Evolutionary conservation across 2,113 vertebrate species (phyloP).

Genomic region (Labeo rohita): DNA sequence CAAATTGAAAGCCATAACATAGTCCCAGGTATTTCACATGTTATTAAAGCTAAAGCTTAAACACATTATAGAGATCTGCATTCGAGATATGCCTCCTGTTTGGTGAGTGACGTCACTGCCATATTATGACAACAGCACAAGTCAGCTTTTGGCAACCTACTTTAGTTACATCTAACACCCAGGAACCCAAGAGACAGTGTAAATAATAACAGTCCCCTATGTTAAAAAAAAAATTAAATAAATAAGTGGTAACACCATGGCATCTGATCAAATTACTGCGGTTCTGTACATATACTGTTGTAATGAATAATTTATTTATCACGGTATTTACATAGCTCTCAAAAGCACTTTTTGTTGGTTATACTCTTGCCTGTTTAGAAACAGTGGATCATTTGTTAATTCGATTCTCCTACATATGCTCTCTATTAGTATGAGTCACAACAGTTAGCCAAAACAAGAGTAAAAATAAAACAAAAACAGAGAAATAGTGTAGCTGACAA

Average conservation of each 20-base stretch:
- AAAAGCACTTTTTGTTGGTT: neutral
- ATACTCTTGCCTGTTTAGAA: neutral
- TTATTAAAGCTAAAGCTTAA: neutral
- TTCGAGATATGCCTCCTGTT: neutral
- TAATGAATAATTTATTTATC: neutral
- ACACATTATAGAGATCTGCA: neutral
- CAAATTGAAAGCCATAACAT: neutral
- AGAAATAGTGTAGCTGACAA: neutral
- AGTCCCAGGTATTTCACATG: neutral
- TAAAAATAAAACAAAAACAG: neutral
- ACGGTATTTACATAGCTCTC: neutral
- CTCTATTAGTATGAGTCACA: neutral
- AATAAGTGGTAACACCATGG: too few species aligned
- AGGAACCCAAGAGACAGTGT: neutral
- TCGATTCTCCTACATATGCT: too few species aligned
- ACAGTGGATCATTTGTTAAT: neutral
- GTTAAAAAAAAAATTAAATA: neutral
- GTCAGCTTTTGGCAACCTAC: neutral
- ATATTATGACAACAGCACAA: neutral
- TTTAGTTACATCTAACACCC: neutral
- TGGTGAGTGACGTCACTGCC: neutral
- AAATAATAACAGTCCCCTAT: neutral
- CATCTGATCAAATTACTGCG: neutral
- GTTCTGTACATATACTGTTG: neutral
- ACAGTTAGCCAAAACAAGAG: neutral